Base-by-base conservation (phyloP, 2,888 invertebrate genomes). In the Syritta pipiens region DNA sequence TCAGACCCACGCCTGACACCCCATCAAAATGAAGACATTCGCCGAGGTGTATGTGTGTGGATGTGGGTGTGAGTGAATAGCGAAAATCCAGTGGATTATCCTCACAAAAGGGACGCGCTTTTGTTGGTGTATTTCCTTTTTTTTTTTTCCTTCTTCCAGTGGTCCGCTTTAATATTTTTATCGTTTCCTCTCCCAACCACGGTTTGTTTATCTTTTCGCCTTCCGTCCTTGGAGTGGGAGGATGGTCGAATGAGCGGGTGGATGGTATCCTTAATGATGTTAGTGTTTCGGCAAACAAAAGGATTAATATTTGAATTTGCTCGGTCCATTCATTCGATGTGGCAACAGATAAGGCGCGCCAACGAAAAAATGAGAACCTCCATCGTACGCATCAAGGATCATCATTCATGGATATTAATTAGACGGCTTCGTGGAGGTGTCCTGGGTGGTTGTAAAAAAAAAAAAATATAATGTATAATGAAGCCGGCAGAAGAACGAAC, bases 351-450 rank as follows among this genome's bases (percentile, higher is more conserved):
- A 67, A 59, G 55, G 59, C 49, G 19, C 19, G 40, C 6, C 2
- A 28, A 2, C 19, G 3, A 32, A 22, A 59, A 53, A 59, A 51
- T 40, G 55, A 37, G 26, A 46, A 48, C 4, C 44, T 37, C 19
- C 17, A 5, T 9, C 42, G 5, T 55, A 44, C 60, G 55, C 67
- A 35, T 60, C 74, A 68, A 40, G 49, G 74, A 62, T 72, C 67
- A 79, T 79, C 79, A 79, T 74, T 79, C 67, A 74, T 74, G 62
- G 49, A 68, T 74, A 79, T 79, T 79, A 79, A 79, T 79, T 68
- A 79, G 74, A 68, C 57, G 32, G 57, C 35, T 79, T 55, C 59
- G 48, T 44, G 37, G 20, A 44, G 17, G 49, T 26, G 48, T 14
- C 7, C 37, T 37, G 37, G 6, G 17, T 12, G 37, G 5, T 17